These are phyloP conservation scores for Zosterops hypoxanthus DNA, from an alignment of 2,113 vertebrate species.

Conservation along the genomic window DNA sequence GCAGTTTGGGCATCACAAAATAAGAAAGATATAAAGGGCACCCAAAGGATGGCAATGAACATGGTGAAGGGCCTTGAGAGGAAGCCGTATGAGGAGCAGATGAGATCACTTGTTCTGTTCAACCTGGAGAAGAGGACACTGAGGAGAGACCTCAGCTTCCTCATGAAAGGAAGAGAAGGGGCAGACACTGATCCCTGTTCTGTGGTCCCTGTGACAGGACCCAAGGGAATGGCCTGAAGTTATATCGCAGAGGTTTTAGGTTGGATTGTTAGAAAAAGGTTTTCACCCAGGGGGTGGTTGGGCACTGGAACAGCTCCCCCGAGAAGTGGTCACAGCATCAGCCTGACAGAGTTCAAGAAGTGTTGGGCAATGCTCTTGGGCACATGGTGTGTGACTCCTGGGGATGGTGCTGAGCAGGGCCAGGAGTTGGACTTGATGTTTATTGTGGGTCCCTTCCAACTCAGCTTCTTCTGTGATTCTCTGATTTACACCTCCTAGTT, in stretches of 20 bases:
- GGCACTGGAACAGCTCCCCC: not conserved
- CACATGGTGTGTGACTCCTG: not conserved
- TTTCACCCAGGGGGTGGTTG: not conserved
- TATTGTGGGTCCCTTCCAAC: not conserved
- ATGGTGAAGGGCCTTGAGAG: not conserved
- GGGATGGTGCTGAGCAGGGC: not conserved
- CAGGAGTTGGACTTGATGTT: not conserved
- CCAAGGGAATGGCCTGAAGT: accelerated
- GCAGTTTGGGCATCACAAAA: accelerated
- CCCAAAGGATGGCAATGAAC: not conserved
- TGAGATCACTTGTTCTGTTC: not conserved
- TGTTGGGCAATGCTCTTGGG: accelerated
- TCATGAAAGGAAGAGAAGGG: not conserved
- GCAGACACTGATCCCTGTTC: not conserved
- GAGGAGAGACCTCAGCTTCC: not conserved
- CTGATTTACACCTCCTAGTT: not conserved
- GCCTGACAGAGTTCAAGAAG: not conserved
- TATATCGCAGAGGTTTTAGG: not conserved
- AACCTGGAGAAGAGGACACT: not conserved
- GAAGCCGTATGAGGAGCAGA: not conserved
- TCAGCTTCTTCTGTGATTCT: not conserved
- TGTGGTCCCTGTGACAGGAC: not conserved
- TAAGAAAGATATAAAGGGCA: not conserved
- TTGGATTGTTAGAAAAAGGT: not conserved
- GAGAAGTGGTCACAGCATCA: not conserved